Evolutionary conservation across 2,888 invertebrate genomes (phyloP), one percentile per base, ranked within the genome.

Genomic region (Callosobruchus maculatus): DNA sequence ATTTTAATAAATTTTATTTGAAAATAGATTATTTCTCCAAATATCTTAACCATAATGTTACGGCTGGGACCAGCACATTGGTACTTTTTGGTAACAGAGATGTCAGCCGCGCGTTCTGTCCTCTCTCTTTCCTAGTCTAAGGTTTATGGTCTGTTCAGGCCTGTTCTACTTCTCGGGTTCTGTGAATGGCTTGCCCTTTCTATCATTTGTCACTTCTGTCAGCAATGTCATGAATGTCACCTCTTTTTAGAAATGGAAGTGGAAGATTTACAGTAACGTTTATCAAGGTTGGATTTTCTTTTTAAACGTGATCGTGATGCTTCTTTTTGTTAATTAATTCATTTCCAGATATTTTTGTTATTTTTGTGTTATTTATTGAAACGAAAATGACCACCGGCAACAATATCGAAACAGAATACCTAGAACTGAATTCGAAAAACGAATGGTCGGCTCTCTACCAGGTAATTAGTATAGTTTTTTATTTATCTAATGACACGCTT

Each of bases 361-460:
- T 77, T 68, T 72, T 73, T 70, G 71, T 73, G 49, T 49, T 74
- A 73, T 74, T 72, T 76, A 69, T 74, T 78, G 74, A 72, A 75
- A 73, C 75, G 75, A 83, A 78, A 79, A 84, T 84, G 84, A 81
- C 83, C 80, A 82, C 85, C 79, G 82, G 82, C 77, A 88, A 88
- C 84, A 89, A 89, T 84, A 88, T 95, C 79, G 94, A 94, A 88
- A 89, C 90, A 72, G 94, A 95, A 88, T 94, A 92, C 88, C 88
- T 89, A 82, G 92, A 93, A 84, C 91, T 95, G 82, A 91, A 91
- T 83, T 89, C 90, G 80, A 92, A 90, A 83, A 90, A 90, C 85
- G 92, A 91, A 79, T 95, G 95, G 95, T 88, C 90, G 77, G 86
- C 89, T 79, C 87, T 93, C 78, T 95, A 92, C 87, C 93, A 93